A percentile compares a stretch with the other conserved stretches of the same genome.
phyloP scores from a whole-genome alignment of 2,888 invertebrate genomes.

The Caenorhabditis afra region DNA sequence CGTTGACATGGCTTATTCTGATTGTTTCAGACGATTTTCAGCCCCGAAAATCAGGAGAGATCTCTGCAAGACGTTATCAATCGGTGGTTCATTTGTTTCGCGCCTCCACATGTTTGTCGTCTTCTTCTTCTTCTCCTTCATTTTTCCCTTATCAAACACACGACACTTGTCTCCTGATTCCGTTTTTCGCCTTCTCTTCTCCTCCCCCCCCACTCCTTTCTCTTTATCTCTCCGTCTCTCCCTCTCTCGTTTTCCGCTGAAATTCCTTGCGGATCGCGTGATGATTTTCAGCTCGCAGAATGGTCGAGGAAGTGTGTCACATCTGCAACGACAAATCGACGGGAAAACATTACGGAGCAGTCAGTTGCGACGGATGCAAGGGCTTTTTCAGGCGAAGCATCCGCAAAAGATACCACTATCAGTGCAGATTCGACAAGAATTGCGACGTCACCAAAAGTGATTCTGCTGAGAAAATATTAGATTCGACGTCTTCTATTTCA shows the following conservation, averaged over 20 bases:
- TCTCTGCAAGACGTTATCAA: slow-evolving; percentile 29
- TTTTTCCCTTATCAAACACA: slow-evolving; percentile 24
- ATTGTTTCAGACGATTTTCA: no score
- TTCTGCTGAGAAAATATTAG: slow-evolving; percentile 5
- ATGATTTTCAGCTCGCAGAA: slow-evolving; percentile 18
- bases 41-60: not conserved
- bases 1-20: no score
- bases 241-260: not conserved
- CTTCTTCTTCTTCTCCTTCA: not conserved
- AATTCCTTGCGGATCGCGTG: no score
- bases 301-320: slow-evolving; percentile 71
- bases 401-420: slow-evolving; percentile 77
- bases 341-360: slow-evolving; percentile 79
- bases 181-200: slow-evolving; percentile 2
- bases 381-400: slow-evolving; percentile 80
- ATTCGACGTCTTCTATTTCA: slow-evolving; percentile 57
- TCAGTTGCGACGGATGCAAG: slow-evolving; percentile 79
- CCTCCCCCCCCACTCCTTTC: slow-evolving; percentile 6
- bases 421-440: slow-evolving; percentile 76
- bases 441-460: slow-evolving; percentile 80
- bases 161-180: slow-evolving; percentile 19
- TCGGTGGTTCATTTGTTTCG: slow-evolving; percentile 12
- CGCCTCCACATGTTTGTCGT: slow-evolving; percentile 22
- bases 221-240: slow-evolving; percentile 15
- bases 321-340: slow-evolving; percentile 79